These are phyloP conservation scores for Drosophila formosana DNA, from an alignment of 2,888 invertebrate species.

Conservation along the genomic window DNA sequence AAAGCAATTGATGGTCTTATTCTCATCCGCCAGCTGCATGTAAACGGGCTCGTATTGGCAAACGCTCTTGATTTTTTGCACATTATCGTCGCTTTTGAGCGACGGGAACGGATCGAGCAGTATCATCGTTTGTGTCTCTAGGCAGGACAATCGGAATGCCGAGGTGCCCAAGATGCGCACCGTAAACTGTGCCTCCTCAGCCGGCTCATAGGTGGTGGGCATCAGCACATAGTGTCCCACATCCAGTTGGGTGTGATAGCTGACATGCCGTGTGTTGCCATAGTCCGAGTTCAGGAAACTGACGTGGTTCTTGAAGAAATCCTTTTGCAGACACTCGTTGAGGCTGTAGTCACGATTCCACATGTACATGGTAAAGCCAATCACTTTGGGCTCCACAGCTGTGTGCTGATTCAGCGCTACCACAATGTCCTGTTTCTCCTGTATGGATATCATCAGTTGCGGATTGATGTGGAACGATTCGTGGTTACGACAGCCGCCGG, in stretches of 20 bases:
- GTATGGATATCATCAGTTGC: conserved; percentile 92
- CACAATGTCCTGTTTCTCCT: conserved; percentile 93
- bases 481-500: conserved; percentile 95
- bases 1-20: conserved; percentile 94
- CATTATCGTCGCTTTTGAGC: conserved; percentile 86
- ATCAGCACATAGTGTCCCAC: conserved; percentile 93
- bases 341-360: conserved; percentile 80
- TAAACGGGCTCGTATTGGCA: conserved; percentile 95
- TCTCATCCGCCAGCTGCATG: conserved; percentile 95
- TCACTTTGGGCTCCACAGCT: conserved; percentile 96
- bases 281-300: conserved; percentile 95
- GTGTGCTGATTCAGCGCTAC: conserved; percentile 95
- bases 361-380: conserved; percentile 94
- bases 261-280: conserved; percentile 95
- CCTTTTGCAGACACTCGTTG: conserved; percentile 91
- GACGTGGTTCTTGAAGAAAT: conserved; percentile 94
- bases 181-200: conserved; percentile 95
- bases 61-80: conserved; percentile 83
- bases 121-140: conserved; percentile 87
- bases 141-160: conserved; percentile 90
- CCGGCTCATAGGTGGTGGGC: conserved; percentile 96
- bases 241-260: conserved; percentile 91
- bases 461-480: conserved; percentile 97
- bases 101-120: conserved; percentile 84
- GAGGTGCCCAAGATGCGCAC: conserved; percentile 92